Percentiles rank a stretch among this genome's conserved stretches.
These are phyloP conservation scores for Microcebus griseorufus DNA, from an alignment of 2,113 vertebrate species.

Conservation along the genomic window DNA sequence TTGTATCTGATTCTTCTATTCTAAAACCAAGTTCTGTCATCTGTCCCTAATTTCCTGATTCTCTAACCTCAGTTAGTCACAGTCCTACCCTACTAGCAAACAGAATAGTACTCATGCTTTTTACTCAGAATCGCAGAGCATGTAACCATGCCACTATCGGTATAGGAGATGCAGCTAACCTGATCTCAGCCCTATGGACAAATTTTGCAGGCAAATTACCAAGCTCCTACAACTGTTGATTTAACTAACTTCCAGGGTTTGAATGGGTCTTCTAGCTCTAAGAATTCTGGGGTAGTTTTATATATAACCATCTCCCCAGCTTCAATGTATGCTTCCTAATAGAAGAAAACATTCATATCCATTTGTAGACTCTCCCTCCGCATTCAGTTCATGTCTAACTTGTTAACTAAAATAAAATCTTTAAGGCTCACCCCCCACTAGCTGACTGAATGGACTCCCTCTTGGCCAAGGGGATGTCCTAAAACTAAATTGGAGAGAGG, in stretches of 20 bases:
- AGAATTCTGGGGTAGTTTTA: constrained; percentile 5
- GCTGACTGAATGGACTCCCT: too few species aligned
- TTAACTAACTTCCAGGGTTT: constrained; percentile 6
- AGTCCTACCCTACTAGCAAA: background rate
- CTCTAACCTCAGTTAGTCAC: background rate
- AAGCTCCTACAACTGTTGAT: background rate
- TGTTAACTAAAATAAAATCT: too few species aligned
- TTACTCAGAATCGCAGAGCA: background rate
- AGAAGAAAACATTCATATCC: background rate
- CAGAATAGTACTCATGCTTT: background rate
- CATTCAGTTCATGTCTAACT: background rate
- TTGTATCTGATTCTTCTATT: background rate
- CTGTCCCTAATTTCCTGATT: background rate
- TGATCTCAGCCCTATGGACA: background rate
- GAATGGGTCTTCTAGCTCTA: background rate
- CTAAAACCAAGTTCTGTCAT: background rate
- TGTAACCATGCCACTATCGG: background rate
- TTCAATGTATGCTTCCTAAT: background rate
- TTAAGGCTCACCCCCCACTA: too few species aligned
- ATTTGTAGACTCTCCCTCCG: background rate
- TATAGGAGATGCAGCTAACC: background rate
- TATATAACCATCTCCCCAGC: background rate
- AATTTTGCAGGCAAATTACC: background rate
- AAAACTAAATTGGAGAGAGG: too few species aligned
- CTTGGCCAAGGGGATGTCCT: too few species aligned